Conservation (phyloP, 2,888 invertebrate species). For the Chesias legatella region DNA sequence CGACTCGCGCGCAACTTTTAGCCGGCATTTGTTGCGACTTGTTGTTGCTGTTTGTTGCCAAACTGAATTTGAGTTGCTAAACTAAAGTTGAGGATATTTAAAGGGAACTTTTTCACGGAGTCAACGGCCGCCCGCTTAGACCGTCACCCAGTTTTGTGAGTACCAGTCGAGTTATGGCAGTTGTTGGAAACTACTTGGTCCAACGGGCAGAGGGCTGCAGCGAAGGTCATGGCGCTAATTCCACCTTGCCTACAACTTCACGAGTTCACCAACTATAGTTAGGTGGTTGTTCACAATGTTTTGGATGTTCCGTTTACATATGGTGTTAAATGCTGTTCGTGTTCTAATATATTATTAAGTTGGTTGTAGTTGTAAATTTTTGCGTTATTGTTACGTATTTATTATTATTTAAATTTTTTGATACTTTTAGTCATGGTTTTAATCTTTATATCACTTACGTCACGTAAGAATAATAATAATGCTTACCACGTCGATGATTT, state of each 20-base stretch:
- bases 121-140: conserved; percentile 77
- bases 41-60: conserved; percentile 77
- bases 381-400: too few species aligned
- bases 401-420: too few species aligned
- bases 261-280: conserved; percentile 46
- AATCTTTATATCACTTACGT: too few species aligned
- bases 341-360: neutral
- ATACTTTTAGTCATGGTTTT: too few species aligned
- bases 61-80: conserved; percentile 80
- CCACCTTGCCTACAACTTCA: conserved; percentile 74
- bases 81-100: conserved; percentile 80
- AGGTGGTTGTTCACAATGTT: conserved; percentile 42
- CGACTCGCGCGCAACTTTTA: conserved; percentile 78
- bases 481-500: too few species aligned
- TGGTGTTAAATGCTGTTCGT: neutral
- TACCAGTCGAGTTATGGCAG: conserved; percentile 79
- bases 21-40: conserved; percentile 72
- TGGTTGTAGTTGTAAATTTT: too few species aligned
- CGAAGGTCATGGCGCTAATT: conserved; percentile 77
- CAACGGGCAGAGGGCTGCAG: conserved; percentile 67
- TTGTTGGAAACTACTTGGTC: conserved; percentile 78
- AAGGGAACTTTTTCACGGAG: conserved; percentile 80
- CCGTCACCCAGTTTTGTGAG: conserved; percentile 79
- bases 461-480: too few species aligned
- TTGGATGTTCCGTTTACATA: conserved; percentile 2